Conservation (phyloP, 2,113 vertebrate genomes). For the Dinomys branickii region DNA sequence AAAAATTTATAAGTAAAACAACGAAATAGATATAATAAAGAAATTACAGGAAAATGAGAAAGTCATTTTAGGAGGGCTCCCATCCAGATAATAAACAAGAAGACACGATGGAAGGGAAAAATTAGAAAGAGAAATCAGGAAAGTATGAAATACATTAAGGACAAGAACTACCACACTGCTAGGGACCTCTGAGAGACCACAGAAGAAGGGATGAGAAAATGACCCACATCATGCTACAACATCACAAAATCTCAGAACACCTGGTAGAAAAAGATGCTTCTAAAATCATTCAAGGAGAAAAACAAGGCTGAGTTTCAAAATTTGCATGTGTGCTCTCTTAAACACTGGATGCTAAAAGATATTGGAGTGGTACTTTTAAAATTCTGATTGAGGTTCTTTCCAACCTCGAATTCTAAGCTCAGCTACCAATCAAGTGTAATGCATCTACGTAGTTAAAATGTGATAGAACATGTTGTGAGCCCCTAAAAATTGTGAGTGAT, state of each 20-base stretch:
- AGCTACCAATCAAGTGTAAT: background rate
- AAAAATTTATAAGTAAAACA: slow-evolving; percentile 3
- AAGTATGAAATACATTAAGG: background rate
- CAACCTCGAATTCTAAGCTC: background rate
- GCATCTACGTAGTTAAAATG: background rate
- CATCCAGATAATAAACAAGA: background rate
- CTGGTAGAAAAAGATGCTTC: background rate
- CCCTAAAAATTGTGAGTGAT: background rate
- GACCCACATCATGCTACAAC: background rate
- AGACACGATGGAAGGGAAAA: background rate
- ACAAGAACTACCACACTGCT: background rate
- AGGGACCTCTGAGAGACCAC: background rate
- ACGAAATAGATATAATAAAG: background rate
- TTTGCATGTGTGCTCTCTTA: background rate
- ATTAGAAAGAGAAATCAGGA: background rate
- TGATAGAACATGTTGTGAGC: background rate
- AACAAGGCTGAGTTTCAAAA: background rate
- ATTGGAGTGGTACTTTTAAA: background rate
- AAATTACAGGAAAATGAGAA: slow-evolving; percentile 15
- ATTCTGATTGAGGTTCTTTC: slow-evolving; percentile 17
- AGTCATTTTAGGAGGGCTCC: background rate
- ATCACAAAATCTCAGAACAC: slow-evolving; percentile 12
- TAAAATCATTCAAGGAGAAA: background rate
- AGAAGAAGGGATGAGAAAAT: background rate
- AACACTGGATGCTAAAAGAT: background rate